Base-by-base conservation (phyloP, 2,888 invertebrate species). In the Drosophila putrida region DNA sequence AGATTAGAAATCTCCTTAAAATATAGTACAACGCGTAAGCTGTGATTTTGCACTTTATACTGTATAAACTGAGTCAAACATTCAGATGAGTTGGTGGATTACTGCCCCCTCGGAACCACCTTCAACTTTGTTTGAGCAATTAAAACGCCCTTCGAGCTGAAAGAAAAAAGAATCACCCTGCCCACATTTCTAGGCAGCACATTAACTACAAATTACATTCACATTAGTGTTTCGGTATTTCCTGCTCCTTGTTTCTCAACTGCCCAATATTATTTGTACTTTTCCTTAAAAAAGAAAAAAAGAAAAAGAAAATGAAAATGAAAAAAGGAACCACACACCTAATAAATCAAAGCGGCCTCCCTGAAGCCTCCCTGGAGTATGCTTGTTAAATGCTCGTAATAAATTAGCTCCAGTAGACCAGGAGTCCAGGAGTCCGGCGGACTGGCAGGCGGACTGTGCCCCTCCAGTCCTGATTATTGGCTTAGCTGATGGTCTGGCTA, bases 161-260 rank as follows among this genome's bases (percentile, higher is more conserved):
- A 31, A 41, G 36, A 8, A 27, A 6, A 35, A 20, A 25, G 20
- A 6, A 41, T 39, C 20, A 35, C 39, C 20, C 69, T 43, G 62
- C 70, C 80, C 81, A 69, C 64, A 50, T 72, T 82, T 69, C 74
- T 61, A 59, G 67, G 77, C 72, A 71, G 70, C 76, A 82, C 85
- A 85, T 85, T 85, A 86, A 86, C 85, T 86, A 86, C 88, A 88
- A 85, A 85, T 85, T 85, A 85, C 85, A 88, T 81, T 83, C 88
- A 88, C 88, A 85, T 88, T 85, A 88, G 88, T 84, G 85, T 84
- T 84, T 87, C 76, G 78, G 74, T 55, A 72, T 83, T 78, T 83
- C 73, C 66, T 60, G 55, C 53, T 60, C 51, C 66, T 65, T 61
- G 49, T 70, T 70, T 55, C 55, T 50, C 43, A 27, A 60, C 43